These are phyloP conservation scores for Cepaea nemoralis DNA, from an alignment of 1,140 invertebrate species.

Conservation along the genomic window DNA sequence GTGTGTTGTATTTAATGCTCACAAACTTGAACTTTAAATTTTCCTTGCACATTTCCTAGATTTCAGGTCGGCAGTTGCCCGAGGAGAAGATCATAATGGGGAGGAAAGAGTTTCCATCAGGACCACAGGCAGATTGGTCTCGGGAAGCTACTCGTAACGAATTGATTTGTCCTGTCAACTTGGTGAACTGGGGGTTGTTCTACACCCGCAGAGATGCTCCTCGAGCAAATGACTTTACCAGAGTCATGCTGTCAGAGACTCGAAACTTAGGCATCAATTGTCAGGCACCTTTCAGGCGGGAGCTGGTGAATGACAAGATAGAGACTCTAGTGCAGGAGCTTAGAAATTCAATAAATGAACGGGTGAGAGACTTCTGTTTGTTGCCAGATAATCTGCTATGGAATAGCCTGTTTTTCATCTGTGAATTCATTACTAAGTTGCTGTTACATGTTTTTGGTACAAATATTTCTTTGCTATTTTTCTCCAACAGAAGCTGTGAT, in stretches of 20 bases:
- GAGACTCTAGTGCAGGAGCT: conserved; percentile 67
- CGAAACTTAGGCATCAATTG: conserved; percentile 80
- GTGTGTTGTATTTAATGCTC: no score
- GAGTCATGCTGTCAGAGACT: conserved; percentile 73
- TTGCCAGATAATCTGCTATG: no score
- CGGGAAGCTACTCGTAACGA: conserved; percentile 73
- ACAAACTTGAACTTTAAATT: no score
- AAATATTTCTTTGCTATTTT: no score
- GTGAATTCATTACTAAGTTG: no score
- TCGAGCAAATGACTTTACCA: conserved; percentile 77
- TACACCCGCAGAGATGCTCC: conserved; percentile 76
- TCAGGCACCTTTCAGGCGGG: conserved; percentile 71
- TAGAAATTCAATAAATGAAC: conserved; percentile 63
- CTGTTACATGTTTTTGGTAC: no score
- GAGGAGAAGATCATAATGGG: conserved; percentile 79
- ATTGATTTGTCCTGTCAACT: conserved; percentile 68
- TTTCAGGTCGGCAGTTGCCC: conserved; percentile 78
- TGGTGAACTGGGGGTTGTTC: conserved; percentile 80
- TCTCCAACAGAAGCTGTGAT: no score
- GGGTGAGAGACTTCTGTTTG: conserved; percentile 46
- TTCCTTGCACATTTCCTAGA: conserved; percentile 55
- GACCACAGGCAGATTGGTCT: conserved; percentile 80
- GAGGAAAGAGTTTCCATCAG: conserved; percentile 46
- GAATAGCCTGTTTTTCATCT: no score
- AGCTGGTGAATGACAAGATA: conserved; percentile 68